Evolutionary conservation across 2,888 invertebrate genomes (phyloP).

Genomic region (Apodemia duryi): DNA sequence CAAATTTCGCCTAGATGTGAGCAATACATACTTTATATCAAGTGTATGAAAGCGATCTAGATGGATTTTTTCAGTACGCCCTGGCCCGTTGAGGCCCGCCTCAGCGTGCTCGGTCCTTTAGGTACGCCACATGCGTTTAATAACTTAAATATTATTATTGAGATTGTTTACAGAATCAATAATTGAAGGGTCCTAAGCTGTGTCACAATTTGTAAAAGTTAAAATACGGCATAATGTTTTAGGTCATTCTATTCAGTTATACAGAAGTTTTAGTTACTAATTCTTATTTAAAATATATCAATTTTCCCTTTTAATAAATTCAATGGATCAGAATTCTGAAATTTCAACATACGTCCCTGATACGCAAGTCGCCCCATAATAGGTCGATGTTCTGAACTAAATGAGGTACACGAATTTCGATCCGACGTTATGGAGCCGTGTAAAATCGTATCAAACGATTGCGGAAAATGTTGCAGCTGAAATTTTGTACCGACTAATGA

Average conservation of each 20-base stretch:
- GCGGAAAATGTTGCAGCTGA: slow-evolving; percentile 1
- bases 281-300: neutral
- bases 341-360: neutral
- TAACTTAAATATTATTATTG: too few relatives aligned
- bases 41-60: too few relatives aligned
- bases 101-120: too few relatives aligned
- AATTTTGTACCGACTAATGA: neutral
- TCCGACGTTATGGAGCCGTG: neutral
- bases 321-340: neutral
- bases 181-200: too few relatives aligned
- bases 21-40: too few relatives aligned
- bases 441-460: neutral
- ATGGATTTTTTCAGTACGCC: too few relatives aligned
- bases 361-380: slow-evolving; percentile 2
- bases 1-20: too few relatives aligned
- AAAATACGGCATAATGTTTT: neutral
- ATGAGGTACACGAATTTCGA: neutral
- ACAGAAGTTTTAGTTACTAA: neutral
- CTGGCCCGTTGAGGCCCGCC: too few relatives aligned
- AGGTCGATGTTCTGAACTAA: slow-evolving; percentile 3
- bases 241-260: neutral
- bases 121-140: too few relatives aligned
- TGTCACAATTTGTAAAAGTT: too few relatives aligned
- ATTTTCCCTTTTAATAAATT: neutral
- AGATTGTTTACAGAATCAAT: too few relatives aligned